phyloP scores from a whole-genome alignment of 1,140 invertebrate genomes.

The Euwallacea fornicatus region DNA sequence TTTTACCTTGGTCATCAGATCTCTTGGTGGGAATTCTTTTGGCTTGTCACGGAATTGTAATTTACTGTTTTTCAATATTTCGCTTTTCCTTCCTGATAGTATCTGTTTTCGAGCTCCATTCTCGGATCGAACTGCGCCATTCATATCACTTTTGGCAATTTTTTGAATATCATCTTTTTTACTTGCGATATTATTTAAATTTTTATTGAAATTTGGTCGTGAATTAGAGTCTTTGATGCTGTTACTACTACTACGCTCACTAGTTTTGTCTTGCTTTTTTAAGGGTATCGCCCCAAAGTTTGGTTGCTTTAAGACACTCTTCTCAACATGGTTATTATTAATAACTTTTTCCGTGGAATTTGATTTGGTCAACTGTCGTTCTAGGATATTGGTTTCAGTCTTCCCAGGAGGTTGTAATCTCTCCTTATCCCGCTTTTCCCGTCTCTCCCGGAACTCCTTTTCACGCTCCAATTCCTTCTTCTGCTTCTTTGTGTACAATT shows the following conservation, averaged over 20 bases:
- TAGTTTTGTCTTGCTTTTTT: background rate
- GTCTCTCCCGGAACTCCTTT: slow-evolving; percentile 58
- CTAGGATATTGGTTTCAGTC: slow-evolving; percentile 12
- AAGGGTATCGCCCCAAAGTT: background rate
- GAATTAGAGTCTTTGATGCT: background rate
- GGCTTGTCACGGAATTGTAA: slow-evolving; percentile 18
- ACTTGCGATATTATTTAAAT: background rate
- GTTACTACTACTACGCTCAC: background rate
- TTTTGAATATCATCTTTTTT: background rate
- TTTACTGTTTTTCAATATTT: background rate
- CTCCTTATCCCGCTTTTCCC: slow-evolving; percentile 42
- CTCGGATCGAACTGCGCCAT: too few relatives aligned
- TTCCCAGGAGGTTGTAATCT: slow-evolving; percentile 5
- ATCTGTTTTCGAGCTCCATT: too few relatives aligned
- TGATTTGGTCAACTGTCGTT: slow-evolving; percentile 16
- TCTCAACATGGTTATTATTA: too few relatives aligned
- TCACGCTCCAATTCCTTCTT: slow-evolving; percentile 69
- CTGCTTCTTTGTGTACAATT: slow-evolving; percentile 78
- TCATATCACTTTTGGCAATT: background rate
- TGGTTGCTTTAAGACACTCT: too few relatives aligned
- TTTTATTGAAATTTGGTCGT: background rate
- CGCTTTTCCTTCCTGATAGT: too few relatives aligned
- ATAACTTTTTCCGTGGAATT: background rate
- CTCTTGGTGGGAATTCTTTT: slow-evolving; percentile 37
- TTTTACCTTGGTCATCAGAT: slow-evolving; percentile 28